Conservation (phyloP, 2,888 invertebrate species). For the Listrodromus nycthemerus region DNA sequence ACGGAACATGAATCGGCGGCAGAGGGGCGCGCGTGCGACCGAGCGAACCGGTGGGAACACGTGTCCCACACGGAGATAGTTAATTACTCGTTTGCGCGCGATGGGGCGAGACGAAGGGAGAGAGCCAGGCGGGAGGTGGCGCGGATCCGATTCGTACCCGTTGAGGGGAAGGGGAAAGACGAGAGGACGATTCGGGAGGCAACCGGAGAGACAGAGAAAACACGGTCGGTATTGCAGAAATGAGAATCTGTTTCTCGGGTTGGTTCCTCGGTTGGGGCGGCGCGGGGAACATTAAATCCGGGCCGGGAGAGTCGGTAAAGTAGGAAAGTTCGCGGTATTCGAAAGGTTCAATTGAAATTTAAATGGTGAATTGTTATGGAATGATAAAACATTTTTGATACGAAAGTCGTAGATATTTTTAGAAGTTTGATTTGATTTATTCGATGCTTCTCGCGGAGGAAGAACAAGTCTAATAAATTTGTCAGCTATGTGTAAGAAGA, state of each 20-base stretch:
- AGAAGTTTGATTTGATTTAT: too few species aligned
- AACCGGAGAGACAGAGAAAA: conserved; percentile 33
- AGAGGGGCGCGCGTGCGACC: conserved; percentile 44
- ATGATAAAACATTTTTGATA: too few species aligned
- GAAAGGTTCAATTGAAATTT: too few species aligned
- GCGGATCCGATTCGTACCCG: conserved; percentile 61
- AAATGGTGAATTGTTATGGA: too few species aligned
- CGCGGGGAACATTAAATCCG: conserved; percentile 57
- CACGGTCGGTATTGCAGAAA: conserved; percentile 16
- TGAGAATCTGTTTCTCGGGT: conserved; percentile 24
- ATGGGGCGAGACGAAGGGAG: conserved; percentile 69
- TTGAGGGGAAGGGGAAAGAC: conserved; percentile 38
- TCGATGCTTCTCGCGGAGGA: too few species aligned
- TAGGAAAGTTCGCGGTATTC: neutral
- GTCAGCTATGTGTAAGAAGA: too few species aligned
- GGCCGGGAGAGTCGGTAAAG: conserved; percentile 47
- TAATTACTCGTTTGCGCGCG: conserved; percentile 84
- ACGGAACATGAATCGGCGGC: conserved; percentile 47
- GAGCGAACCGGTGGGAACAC: conserved; percentile 78
- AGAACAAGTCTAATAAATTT: too few species aligned
- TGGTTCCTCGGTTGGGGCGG: conserved; percentile 49
- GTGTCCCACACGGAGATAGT: conserved; percentile 84
- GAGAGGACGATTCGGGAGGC: conserved; percentile 29
- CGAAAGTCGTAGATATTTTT: too few species aligned
- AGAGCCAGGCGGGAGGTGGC: conserved; percentile 30